Conservation (phyloP, 2,888 invertebrate genomes). For the Cylindroiulus punctatus region DNA sequence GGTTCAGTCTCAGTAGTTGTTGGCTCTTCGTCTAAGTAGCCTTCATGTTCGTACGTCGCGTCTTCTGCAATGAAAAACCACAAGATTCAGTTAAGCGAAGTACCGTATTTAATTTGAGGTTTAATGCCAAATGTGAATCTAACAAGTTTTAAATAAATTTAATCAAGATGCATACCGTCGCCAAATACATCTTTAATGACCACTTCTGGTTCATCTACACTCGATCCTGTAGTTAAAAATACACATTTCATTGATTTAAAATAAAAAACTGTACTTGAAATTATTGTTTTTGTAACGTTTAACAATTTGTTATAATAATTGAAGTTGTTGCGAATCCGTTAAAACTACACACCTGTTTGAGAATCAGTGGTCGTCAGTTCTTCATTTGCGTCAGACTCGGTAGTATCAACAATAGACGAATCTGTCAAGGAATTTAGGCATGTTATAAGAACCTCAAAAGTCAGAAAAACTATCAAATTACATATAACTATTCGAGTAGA, state of each 20-base stretch:
- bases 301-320: not conserved
- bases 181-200: slow-evolving; percentile 55
- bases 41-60: slow-evolving; percentile 24
- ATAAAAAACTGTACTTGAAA: no score
- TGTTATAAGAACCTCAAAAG: slow-evolving; percentile 19
- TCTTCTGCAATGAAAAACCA: slow-evolving; percentile 43
- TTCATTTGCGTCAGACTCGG: slow-evolving; percentile 30
- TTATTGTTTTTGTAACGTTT: no score
- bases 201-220: slow-evolving; percentile 54
- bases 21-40: not conserved
- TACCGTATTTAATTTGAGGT: not conserved
- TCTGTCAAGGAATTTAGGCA: slow-evolving; percentile 30
- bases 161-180: slow-evolving; percentile 50
- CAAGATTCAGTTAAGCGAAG: not conserved
- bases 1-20: slow-evolving; percentile 46
- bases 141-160: not conserved
- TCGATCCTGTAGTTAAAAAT: not conserved
- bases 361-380: slow-evolving; percentile 12
- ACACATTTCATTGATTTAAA: not conserved
- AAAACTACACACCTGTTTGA: slow-evolving; percentile 15
- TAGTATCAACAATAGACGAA: slow-evolving; percentile 42
- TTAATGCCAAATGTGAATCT: not conserved
- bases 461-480: not conserved
- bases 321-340: not conserved
- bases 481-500: not conserved